Percentiles rank a stretch among this genome's conserved stretches.
Conservation (phyloP, 2,888 invertebrate genomes). For the Cheilosia impressa region DNA sequence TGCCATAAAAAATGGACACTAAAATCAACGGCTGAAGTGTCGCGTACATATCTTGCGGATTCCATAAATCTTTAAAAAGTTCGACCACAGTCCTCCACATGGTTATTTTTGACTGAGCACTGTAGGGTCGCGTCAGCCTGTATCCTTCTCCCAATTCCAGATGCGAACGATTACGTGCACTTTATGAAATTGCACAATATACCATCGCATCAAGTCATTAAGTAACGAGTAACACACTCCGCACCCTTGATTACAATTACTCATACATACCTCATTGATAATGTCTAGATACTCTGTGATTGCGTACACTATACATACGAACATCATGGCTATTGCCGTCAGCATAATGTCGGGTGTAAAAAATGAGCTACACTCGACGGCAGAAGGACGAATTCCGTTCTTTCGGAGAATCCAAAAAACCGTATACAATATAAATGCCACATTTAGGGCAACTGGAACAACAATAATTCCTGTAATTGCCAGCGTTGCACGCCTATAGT, state of each 20-base stretch:
- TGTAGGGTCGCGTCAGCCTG: neutral
- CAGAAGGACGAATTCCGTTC: constrained; percentile 32
- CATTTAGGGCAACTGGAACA: constrained; percentile 19
- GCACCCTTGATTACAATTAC: neutral
- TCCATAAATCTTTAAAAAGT: constrained; percentile 76
- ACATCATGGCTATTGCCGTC: constrained; percentile 47
- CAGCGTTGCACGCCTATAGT: constrained; percentile 29
- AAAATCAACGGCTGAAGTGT: constrained; percentile 80
- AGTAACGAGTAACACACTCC: too few relatives aligned
- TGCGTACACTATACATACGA: constrained; percentile 37
- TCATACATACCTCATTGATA: constrained; percentile 49
- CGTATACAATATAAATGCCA: constrained; percentile 13
- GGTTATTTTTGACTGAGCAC: neutral
- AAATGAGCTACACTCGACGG: constrained; percentile 41
- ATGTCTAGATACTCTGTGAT: constrained; percentile 29
- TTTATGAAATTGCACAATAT: neutral
- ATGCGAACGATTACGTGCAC: neutral
- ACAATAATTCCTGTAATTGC: constrained; percentile 18
- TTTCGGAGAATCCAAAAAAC: constrained; percentile 50
- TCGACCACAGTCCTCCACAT: constrained; percentile 33
- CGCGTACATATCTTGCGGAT: constrained; percentile 80
- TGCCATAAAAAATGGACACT: constrained; percentile 79
- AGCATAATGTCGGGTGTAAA: constrained; percentile 43
- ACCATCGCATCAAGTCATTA: too few relatives aligned
- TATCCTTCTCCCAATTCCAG: neutral